These are phyloP conservation scores for Nebria brevicollis DNA, from an alignment of 2,888 invertebrate species.

Conservation along the genomic window DNA sequence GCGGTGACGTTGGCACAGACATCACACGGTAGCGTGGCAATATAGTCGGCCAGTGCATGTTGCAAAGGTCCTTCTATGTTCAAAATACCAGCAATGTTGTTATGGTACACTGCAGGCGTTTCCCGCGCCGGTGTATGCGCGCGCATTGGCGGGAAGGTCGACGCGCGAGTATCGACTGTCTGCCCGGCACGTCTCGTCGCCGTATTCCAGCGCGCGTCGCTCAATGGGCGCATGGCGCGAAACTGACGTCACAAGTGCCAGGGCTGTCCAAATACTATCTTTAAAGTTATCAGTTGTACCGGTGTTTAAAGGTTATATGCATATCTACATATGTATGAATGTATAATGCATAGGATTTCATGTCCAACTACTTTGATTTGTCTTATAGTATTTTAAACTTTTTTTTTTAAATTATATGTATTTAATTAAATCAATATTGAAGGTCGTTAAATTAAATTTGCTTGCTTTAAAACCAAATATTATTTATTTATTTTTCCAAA, in stretches of 20 bases:
- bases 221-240: conserved; percentile 57
- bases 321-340: conserved; percentile 5
- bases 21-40: conserved; percentile 19
- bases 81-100: background rate
- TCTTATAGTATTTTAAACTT: background rate
- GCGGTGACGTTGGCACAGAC: conserved; percentile 34
- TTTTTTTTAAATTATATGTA: too few relatives aligned
- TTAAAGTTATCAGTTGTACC: conserved; percentile 38
- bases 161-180: conserved; percentile 53
- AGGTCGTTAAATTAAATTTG: too few relatives aligned
- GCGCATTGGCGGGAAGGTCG: conserved; percentile 60
- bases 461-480: too few relatives aligned
- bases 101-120: conserved; percentile 42
- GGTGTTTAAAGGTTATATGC: conserved; percentile 44
- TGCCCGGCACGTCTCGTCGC: conserved; percentile 36
- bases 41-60: conserved; percentile 6
- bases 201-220: conserved; percentile 60
- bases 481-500: too few relatives aligned
- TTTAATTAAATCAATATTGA: too few relatives aligned
- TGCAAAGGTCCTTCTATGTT: background rate
- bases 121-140: conserved; percentile 41
- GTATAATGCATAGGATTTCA: background rate
- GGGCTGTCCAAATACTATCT: conserved; percentile 49
- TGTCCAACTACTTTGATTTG: background rate
- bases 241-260: conserved; percentile 57